Conservation (phyloP, 2,113 vertebrate genomes). For the Echinops telfairi region DNA sequence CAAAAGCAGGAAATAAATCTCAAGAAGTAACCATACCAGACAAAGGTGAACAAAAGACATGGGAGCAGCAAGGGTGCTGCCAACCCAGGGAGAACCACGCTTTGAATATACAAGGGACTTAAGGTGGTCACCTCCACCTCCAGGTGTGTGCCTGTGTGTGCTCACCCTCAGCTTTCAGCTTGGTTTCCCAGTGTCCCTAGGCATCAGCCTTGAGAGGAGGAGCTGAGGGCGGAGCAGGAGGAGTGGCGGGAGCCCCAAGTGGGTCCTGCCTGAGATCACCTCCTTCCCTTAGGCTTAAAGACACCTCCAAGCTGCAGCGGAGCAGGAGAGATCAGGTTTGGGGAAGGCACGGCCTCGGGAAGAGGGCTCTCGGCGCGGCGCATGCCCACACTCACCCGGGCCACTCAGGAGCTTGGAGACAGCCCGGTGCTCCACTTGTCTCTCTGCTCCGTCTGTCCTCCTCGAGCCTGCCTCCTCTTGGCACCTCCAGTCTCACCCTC, state of each 20-base stretch:
- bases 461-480: slow-evolving; percentile 72
- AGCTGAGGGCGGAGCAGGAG: slow-evolving; percentile 78
- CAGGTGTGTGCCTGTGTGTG: slow-evolving; percentile 16
- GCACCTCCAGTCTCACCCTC: slow-evolving; percentile 75
- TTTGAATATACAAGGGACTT: background rate
- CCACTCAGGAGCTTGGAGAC: slow-evolving; percentile 57
- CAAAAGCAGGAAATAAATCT: background rate
- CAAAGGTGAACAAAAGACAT: background rate
- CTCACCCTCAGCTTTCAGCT: background rate
- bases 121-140: background rate
- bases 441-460: slow-evolving; percentile 55
- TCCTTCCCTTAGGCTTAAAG: slow-evolving; percentile 53
- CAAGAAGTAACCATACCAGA: background rate
- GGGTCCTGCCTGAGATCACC: slow-evolving; percentile 72
- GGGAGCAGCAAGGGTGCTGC: background rate
- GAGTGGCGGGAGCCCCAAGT: slow-evolving; percentile 67
- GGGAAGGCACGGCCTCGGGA: slow-evolving; percentile 66
- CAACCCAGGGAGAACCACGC: background rate
- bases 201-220: slow-evolving; percentile 71
- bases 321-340: slow-evolving; percentile 66
- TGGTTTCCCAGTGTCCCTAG: slow-evolving; percentile 4
- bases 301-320: slow-evolving; percentile 61
- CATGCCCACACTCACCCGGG: background rate
- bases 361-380: background rate
- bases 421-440: slow-evolving; percentile 71